These are phyloP conservation scores for Eristalinus sepulchralis DNA, from an alignment of 2,888 invertebrate species.

Conservation along the genomic window DNA sequence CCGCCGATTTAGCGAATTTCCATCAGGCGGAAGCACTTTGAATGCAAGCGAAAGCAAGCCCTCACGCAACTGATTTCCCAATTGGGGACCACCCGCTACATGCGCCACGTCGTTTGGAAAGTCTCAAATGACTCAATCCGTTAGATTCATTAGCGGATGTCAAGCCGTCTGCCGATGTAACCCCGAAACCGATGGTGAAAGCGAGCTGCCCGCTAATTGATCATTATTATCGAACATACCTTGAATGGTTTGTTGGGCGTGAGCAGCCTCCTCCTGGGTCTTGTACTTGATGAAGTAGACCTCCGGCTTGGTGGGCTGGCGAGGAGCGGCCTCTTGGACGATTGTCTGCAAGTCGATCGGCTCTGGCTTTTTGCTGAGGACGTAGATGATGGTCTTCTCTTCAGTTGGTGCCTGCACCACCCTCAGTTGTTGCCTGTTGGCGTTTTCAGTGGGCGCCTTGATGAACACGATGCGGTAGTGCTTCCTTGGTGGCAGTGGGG, in stretches of 20 bases:
- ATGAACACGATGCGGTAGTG: constrained; percentile 80
- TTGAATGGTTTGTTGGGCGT: constrained; percentile 80
- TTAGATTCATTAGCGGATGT: constrained; percentile 7
- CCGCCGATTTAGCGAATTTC: too few species aligned
- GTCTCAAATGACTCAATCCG: neutral
- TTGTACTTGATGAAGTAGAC: constrained; percentile 81
- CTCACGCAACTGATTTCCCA: neutral
- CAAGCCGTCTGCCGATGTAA: constrained; percentile 11
- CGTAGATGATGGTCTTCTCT: constrained; percentile 80
- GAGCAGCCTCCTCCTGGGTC: constrained; percentile 79
- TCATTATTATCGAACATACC: constrained; percentile 73
- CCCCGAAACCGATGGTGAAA: constrained; percentile 17
- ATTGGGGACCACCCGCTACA: neutral
- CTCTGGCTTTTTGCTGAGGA: constrained; percentile 79
- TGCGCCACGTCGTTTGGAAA: neutral
- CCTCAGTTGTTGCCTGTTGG: constrained; percentile 73
- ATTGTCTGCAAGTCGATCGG: constrained; percentile 77
- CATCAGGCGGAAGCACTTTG: too few species aligned
- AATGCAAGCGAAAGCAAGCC: neutral
- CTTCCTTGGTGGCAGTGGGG: constrained; percentile 77
- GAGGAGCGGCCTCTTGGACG: constrained; percentile 76
- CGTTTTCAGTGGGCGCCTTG: constrained; percentile 77
- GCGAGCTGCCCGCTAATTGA: neutral
- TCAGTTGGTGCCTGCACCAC: constrained; percentile 77
- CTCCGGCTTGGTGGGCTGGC: constrained; percentile 79